Percentiles rank a stretch among this genome's conserved stretches.
These are phyloP conservation scores for Drosophila barbarae DNA, from an alignment of 2,888 invertebrate genomes.

Conservation along the genomic window DNA sequence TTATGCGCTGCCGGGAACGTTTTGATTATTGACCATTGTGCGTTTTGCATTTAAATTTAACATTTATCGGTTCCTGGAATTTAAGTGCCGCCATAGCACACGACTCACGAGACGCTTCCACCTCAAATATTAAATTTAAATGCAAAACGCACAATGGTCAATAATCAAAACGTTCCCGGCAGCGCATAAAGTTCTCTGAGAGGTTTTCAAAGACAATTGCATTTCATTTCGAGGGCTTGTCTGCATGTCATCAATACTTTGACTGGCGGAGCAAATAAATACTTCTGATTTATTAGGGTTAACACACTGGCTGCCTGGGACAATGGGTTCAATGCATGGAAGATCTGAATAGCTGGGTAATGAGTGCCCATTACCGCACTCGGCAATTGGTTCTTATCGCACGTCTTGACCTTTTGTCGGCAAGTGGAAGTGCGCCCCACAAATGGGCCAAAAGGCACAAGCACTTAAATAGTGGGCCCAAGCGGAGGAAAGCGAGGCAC, in stretches of 20 bases:
- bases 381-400: constrained; percentile 18
- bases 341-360: constrained; percentile 6
- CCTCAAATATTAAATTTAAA: constrained; percentile 22
- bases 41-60: too few relatives aligned
- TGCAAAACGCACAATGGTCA: constrained; percentile 25
- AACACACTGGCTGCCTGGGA: constrained; percentile 7
- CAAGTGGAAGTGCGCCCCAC: constrained; percentile 15
- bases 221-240: constrained; percentile 23
- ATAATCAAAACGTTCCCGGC: constrained; percentile 13
- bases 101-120: constrained; percentile 3
- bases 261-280: constrained; percentile 1
- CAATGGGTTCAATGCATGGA: constrained; percentile 10
- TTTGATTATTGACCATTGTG: too few relatives aligned
- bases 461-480: constrained; percentile 2
- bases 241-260: constrained; percentile 11
- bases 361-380: constrained; percentile 19
- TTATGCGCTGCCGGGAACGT: too few relatives aligned
- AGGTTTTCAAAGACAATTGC: constrained; percentile 30
- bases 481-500: constrained; percentile 2
- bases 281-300: constrained; percentile 34
- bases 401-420: constrained; percentile 22
- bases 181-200: constrained; percentile 24
- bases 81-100: neutral
- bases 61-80: neutral
- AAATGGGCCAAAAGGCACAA: constrained; percentile 8